Evolutionary conservation across 2,113 vertebrate species (phyloP).

Genomic region (Peromyscus leucopus): DNA sequence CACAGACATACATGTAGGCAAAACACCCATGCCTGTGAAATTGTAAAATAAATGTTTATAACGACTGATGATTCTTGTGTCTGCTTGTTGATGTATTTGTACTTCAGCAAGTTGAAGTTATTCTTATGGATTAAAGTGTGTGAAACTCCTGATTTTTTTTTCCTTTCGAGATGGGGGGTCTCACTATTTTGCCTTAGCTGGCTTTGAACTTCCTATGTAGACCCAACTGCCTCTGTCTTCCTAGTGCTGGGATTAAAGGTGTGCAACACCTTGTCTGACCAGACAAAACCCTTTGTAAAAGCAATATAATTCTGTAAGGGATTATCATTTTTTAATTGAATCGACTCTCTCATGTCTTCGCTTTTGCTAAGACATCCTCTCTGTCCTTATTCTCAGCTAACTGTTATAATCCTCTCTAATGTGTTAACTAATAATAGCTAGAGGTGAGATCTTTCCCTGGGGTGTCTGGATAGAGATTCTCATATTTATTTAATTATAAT

Average conservation of each 20-base stretch:
- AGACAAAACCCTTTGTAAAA: background rate
- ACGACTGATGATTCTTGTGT: background rate
- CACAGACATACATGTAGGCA: background rate
- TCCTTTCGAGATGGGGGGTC: too few relatives aligned
- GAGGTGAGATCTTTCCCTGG: constrained; percentile 35
- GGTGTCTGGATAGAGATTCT: constrained; percentile 32
- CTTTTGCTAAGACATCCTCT: background rate
- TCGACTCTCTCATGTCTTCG: background rate
- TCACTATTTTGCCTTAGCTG: background rate
- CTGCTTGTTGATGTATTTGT: background rate
- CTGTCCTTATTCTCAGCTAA: background rate
- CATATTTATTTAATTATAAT: constrained; percentile 72
- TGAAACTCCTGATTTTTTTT: background rate
- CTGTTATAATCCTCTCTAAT: constrained; percentile 65
- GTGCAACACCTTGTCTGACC: too few relatives aligned
- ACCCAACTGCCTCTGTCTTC: background rate
- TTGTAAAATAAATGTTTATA: background rate
- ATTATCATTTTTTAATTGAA: constrained; percentile 52
- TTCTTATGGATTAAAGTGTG: background rate
- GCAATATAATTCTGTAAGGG: background rate
- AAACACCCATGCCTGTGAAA: background rate
- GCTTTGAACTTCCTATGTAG: background rate
- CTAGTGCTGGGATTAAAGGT: background rate
- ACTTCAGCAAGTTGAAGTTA: background rate
- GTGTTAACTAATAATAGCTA: constrained; percentile 70